These are phyloP conservation scores for Rhabdophis nuchalis DNA, from an alignment of 2,797 vertebrate species.

Conservation along the genomic window DNA sequence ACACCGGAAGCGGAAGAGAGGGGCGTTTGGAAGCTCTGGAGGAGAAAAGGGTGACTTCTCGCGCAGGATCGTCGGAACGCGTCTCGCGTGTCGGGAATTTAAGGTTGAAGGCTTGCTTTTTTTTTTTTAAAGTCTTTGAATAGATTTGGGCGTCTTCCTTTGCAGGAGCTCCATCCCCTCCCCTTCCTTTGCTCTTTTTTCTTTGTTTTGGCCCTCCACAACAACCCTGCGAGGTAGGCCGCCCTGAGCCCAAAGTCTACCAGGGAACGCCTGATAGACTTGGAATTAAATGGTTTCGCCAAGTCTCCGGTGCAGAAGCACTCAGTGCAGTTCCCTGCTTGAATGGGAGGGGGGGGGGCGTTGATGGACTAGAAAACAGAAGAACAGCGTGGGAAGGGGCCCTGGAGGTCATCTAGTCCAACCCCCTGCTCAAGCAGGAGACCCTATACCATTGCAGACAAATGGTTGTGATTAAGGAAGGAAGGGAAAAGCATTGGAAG, in stretches of 20 bases:
- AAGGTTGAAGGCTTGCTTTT: neutral
- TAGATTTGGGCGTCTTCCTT: neutral
- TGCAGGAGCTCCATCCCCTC: neutral
- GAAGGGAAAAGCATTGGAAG: no score
- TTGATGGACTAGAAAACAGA: no score
- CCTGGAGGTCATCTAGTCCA: no score
- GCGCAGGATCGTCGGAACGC: neutral
- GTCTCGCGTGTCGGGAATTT: neutral
- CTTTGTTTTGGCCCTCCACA: neutral
- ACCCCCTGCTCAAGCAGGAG: no score
- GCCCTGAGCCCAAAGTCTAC: neutral
- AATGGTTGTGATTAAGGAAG: no score
- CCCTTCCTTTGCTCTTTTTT: neutral
- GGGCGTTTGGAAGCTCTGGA: neutral
- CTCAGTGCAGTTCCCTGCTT: neutral
- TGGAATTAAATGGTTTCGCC: no score
- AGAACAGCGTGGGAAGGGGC: no score
- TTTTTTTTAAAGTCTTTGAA: neutral
- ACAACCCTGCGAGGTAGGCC: neutral
- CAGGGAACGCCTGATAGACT: neutral
- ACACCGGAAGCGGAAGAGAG: neutral
- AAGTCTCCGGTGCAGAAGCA: neutral
- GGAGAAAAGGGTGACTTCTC: neutral
- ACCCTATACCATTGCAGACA: no score
- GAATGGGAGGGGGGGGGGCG: rapidly evolving